Conservation (phyloP, 2,888 invertebrate genomes). For the Euplexia lucipara region DNA sequence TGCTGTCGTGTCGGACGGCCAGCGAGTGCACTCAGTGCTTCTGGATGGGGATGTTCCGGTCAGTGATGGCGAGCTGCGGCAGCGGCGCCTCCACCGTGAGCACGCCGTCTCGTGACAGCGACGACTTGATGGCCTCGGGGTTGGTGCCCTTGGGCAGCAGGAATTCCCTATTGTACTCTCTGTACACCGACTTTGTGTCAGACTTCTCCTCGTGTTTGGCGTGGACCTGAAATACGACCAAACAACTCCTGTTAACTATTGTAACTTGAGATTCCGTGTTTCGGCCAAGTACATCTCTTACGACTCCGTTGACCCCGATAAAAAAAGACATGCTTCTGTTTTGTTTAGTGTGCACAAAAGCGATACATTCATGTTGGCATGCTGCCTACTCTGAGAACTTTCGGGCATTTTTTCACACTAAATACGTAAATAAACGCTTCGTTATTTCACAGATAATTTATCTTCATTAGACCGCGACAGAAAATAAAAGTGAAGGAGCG, state of each 20-base stretch:
- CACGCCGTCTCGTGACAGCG: constrained; percentile 98
- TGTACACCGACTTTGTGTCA: constrained; percentile 98
- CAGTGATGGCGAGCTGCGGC: constrained; percentile 95
- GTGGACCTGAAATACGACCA: constrained; percentile 94
- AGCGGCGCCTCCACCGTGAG: constrained; percentile 99
- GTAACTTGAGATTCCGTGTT: constrained; percentile 42
- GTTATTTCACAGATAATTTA: constrained; percentile 75
- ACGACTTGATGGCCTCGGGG: constrained; percentile 98
- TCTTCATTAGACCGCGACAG: constrained; percentile 75
- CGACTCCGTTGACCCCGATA: constrained; percentile 75
- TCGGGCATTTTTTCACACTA: constrained; percentile 72
- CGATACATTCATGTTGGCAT: constrained; percentile 77
- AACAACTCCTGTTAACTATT: constrained; percentile 38
- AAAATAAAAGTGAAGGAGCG: constrained; percentile 52
- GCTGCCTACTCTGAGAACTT: constrained; percentile 73
- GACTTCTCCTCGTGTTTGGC: constrained; percentile 99
- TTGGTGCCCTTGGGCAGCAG: constrained; percentile 99
- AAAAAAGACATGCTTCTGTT: constrained; percentile 64
- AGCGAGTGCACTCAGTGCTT: constrained; percentile 84
- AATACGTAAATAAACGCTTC: constrained; percentile 73
- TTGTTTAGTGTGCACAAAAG: constrained; percentile 67
- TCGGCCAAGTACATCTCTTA: constrained; percentile 56
- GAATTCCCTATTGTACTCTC: constrained; percentile 99
- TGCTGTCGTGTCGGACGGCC: constrained; percentile 77
- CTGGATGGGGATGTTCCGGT: constrained; percentile 96